A percentile compares a stretch with the other conserved stretches of the same genome.
Conservation (phyloP, 2,797 vertebrate species). For the Tympanoctomys barrerae region DNA sequence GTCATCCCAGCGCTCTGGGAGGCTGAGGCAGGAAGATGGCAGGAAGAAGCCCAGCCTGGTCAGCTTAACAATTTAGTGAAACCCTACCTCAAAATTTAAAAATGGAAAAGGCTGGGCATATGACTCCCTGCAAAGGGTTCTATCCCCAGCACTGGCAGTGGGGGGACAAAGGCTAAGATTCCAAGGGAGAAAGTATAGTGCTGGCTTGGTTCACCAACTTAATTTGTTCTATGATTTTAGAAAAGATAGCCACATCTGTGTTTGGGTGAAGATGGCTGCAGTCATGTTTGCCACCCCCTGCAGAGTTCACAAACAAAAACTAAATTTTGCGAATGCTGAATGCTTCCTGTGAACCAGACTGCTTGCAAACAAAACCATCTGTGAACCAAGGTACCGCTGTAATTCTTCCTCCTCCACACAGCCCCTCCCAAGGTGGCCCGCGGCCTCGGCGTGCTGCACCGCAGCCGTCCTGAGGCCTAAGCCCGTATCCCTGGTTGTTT, state of each 20-base stretch:
- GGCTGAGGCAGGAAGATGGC: not conserved
- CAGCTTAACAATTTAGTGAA: not conserved
- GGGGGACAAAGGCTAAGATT: not conserved
- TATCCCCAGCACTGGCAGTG: not conserved
- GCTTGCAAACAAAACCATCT: not conserved
- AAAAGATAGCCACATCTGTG: not conserved
- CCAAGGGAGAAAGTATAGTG: not conserved
- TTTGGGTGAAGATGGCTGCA: not conserved
- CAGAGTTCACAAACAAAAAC: not conserved
- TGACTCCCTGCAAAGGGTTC: not conserved
- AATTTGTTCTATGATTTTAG: not conserved
- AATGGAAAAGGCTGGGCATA: not conserved
- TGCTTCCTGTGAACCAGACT: not conserved
- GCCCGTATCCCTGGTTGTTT: not conserved
- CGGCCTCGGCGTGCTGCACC: not conserved
- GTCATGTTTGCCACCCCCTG: not conserved
- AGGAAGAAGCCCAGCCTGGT: not conserved
- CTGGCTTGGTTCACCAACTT: not conserved
- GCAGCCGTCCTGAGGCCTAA: not conserved
- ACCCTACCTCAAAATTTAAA: not conserved
- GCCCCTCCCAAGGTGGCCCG: not conserved
- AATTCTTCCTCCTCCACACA: not conserved
- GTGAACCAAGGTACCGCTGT: not conserved
- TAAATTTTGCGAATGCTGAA: not conserved
- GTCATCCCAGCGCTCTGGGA: not conserved